Conservation (phyloP, 2,888 invertebrate genomes). For the Apamea anceps region DNA sequence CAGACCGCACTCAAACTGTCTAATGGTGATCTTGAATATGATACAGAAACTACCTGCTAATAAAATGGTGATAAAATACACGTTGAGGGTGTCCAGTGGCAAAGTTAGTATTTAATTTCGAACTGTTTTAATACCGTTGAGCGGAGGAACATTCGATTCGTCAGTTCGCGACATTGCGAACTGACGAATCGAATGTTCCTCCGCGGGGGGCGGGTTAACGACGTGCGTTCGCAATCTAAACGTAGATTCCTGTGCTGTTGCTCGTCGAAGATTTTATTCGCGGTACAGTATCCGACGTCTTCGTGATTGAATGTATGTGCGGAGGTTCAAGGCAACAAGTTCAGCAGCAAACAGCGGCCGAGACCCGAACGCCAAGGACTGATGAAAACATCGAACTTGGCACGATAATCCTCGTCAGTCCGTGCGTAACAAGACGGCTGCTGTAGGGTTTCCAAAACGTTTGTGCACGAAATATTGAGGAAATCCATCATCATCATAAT, state of each 20-base stretch:
- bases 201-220: background rate
- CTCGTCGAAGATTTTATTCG: slow-evolving; percentile 1
- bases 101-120: background rate
- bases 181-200: no score
- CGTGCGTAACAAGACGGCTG: slow-evolving; percentile 4
- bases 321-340: background rate
- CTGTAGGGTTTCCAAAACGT: background rate
- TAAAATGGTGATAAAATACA: background rate
- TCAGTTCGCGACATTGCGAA: slow-evolving; percentile 4
- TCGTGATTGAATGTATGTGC: background rate
- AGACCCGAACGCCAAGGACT: background rate
- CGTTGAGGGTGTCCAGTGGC: background rate
- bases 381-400: background rate
- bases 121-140: background rate
- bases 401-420: background rate
- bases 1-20: background rate
- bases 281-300: background rate
- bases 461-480: slow-evolving; percentile 2
- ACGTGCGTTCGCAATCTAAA: background rate
- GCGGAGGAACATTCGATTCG: background rate
- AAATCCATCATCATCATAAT: no score
- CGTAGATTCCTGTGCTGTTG: background rate
- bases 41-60: background rate
- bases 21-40: background rate
- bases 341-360: background rate